Base-by-base conservation (phyloP, 2,797 vertebrate genomes). In the Falco columbarius region DNA sequence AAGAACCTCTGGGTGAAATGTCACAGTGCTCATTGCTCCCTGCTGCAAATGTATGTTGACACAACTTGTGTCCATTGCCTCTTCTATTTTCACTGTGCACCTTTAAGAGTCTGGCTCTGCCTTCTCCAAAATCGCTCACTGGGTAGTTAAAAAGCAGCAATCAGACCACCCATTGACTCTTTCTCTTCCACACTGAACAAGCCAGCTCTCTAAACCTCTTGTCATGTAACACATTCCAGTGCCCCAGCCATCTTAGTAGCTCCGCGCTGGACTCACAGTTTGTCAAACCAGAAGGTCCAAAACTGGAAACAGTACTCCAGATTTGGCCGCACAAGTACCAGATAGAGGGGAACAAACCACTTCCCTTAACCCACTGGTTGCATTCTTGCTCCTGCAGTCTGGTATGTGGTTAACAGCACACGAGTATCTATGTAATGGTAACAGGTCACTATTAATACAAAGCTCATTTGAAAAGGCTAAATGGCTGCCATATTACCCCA, bases 201-300 rank as follows among this genome's bases (percentile, higher is more conserved):
- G 8, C 4, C 32, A 68, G 14, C 15, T 84, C 55, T 66, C 51
- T 79, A 44, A 72, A 32, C 8, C 9, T 75, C 19, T 40, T 71
- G 56, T 61, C 0, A 0, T 23, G 38, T 38, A 58, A 79, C 1
- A 3, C 12, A 18, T 54, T 77, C 27, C 83, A 4, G 4, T 5
- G 3, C 23, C 24, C 21, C 24, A 68, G 40, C 46, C 12, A 30
- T 38, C 36, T 14, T 21, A 32, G 14, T 14, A 13, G 27, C 58
- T 70, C 62, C 81, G 49, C 32, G 30, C 1, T 66, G 81, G 59
- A 42, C 21, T 59, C 36, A 42, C 40, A 55, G 24, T 44, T 61
- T 38, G 13, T 51, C 54, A 44, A 1, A 73, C 52, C 59, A 66
- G 51, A 76, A 17, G 10, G 30, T 58, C 74, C 84, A 72, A 63